phyloP scores from a whole-genome alignment of 2,113 vertebrate species.

The Polypterus senegalus region DNA sequence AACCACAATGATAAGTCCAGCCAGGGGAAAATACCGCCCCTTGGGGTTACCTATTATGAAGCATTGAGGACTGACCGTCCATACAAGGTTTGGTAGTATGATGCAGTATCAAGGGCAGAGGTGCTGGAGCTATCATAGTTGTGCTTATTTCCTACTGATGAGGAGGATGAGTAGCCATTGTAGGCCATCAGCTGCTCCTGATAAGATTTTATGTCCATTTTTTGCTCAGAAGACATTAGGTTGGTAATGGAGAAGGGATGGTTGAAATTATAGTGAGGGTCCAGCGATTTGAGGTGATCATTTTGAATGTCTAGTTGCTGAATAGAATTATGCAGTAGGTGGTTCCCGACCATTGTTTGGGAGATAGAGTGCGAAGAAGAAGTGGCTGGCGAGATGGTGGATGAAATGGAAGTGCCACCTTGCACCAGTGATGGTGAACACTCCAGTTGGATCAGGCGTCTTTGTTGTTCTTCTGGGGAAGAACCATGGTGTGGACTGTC shows the following conservation, averaged over 20 bases:
- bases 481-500: constrained; percentile 52
- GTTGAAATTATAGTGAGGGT: constrained; percentile 81
- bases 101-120: constrained; percentile 53
- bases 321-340: constrained; percentile 55
- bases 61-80: constrained; percentile 74
- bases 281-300: constrained; percentile 69
- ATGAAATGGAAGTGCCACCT: constrained; percentile 38
- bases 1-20: too few species aligned
- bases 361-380: constrained; percentile 44
- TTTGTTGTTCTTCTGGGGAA: constrained; percentile 46
- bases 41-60: constrained; percentile 40
- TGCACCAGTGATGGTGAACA: constrained; percentile 41
- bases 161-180: constrained; percentile 43
- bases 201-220: constrained; percentile 68
- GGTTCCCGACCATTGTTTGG: constrained; percentile 39
- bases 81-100: constrained; percentile 77
- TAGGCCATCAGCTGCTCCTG: constrained; percentile 68
- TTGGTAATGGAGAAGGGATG: constrained; percentile 87
- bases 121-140: constrained; percentile 54
- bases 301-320: constrained; percentile 68
- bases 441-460: constrained; percentile 44
- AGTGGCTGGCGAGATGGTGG: constrained; percentile 27
- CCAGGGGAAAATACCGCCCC: too few species aligned
- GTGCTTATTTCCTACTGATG: constrained; percentile 49
- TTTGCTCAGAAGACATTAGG: constrained; percentile 77